Conservation (phyloP, 2,113 vertebrate species). For the Cyprinus carpio region DNA sequence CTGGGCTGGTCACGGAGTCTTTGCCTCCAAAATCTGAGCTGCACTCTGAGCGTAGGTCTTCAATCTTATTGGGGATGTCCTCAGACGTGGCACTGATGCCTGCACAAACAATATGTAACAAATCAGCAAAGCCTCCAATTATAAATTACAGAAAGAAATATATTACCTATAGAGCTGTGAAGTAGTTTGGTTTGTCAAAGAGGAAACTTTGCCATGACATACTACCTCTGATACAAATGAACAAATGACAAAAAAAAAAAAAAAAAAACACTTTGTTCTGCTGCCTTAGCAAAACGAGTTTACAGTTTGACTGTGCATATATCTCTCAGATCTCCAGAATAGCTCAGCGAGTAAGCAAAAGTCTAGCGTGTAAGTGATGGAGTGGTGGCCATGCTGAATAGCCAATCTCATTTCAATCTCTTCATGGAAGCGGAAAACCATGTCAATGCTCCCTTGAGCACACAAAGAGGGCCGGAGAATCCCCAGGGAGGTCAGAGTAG, state of each 20-base stretch:
- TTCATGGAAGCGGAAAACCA: conserved; percentile 67
- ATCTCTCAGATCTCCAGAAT: neutral
- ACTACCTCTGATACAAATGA: neutral
- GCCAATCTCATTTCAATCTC: conserved; percentile 58
- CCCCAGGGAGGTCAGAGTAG: conserved; percentile 27
- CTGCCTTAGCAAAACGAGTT: conserved; percentile 15
- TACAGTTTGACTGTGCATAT: neutral
- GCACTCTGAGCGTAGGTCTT: conserved; percentile 96
- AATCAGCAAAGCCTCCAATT: conserved; percentile 11
- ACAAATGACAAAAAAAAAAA: neutral
- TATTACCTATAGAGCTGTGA: neutral
- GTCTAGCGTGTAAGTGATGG: conserved; percentile 47
- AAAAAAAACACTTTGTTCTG: neutral
- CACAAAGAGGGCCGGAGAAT: conserved; percentile 37
- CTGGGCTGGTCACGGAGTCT: conserved; percentile 98
- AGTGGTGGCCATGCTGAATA: conserved; percentile 56
- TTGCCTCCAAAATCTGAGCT: conserved; percentile 99
- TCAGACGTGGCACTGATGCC: conserved; percentile 98
- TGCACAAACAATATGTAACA: conserved; percentile 58
- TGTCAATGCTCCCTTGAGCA: conserved; percentile 69
- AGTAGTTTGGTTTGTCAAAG: conserved; percentile 13
- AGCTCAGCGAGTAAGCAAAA: conserved; percentile 1
- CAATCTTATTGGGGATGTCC: conserved; percentile 98
- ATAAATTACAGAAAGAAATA: neutral
- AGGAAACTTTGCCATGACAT: conserved; percentile 14